These are phyloP conservation scores for Fregetta grallaria DNA, from an alignment of 2,113 vertebrate genomes.

Conservation along the genomic window DNA sequence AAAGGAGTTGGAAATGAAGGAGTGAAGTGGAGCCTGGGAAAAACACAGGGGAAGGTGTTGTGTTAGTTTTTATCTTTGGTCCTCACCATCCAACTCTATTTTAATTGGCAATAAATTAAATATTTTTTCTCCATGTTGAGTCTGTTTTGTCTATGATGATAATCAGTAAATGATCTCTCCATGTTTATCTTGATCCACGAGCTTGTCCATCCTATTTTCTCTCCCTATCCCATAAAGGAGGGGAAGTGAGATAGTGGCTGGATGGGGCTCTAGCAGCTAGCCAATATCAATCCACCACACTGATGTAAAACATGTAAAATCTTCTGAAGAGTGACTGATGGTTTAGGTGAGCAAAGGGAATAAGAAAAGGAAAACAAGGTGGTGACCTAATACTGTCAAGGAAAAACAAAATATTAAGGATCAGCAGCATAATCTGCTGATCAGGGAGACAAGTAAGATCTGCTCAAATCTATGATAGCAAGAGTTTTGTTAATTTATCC, in stretches of 20 bases:
- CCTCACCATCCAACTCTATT: neutral
- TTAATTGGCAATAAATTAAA: neutral
- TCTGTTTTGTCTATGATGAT: neutral
- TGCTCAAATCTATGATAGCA: neutral
- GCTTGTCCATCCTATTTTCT: neutral
- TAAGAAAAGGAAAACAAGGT: neutral
- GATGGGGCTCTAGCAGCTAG: neutral
- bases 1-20: neutral
- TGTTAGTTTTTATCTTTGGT: neutral
- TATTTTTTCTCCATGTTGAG: neutral
- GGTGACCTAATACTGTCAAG: neutral
- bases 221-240: neutral
- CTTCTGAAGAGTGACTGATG: neutral
- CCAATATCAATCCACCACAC: neutral
- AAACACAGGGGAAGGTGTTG: fast-evolving
- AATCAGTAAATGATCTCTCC: neutral
- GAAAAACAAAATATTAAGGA: neutral
- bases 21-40: neutral
- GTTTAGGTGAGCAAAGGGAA: neutral
- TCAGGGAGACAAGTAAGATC: neutral
- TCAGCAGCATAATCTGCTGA: neutral
- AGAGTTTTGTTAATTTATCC: neutral
- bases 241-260: neutral
- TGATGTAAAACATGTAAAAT: neutral
- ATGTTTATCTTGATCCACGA: neutral